Evolutionary conservation across 2,888 invertebrate genomes (phyloP), one percentile per base, ranked within the genome.

Genomic region (Meghimatium bilineatum): DNA sequence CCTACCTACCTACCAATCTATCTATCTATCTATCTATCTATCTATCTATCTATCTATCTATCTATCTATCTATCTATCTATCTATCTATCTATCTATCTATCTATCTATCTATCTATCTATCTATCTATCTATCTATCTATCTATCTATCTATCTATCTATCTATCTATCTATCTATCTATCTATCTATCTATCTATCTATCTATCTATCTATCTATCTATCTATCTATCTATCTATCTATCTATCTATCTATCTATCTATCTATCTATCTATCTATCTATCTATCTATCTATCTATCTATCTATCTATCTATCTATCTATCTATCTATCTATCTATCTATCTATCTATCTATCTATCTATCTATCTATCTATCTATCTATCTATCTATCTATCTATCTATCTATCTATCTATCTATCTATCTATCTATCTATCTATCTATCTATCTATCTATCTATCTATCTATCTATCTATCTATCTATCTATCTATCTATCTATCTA

Each of bases 51-150:
- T 66, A 66, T 66, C 66, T 66, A 66, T 66, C 66, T 66, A 66
- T 66, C 66, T 66, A 66, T 66, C 66, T 76, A 60, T 76, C 56
- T 76, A 36, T 76, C 56, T 76, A 60, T 76, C 56, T 76, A 36
- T 76, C 56, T 56, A 60, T 76, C 56, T 56, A 36, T 76, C 56
- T 76, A 60, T 76, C 56, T 76, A 36, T 76, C 56, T 76, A 60
- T 76, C 56, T 76, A 36, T 76, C 78, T 66, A 66, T 66, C 66
- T 69, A 69, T 20, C 69, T 69, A 69, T 20, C 69, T 69, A 69
- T 20, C 69, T 69, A 69, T 20, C 69, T 69, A 69, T 20, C 69
- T 69, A 69, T 20, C 36, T 69, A 69, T 20, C 69, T 69, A 69
- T 20, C 69, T 69, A 69, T 20, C 69, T 69, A 69, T 20, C 69